Percentiles rank a stretch among this genome's conserved stretches.
Evolutionary conservation across 1,140 invertebrate species (phyloP).

Genomic region (Steinernema feltiae): DNA sequence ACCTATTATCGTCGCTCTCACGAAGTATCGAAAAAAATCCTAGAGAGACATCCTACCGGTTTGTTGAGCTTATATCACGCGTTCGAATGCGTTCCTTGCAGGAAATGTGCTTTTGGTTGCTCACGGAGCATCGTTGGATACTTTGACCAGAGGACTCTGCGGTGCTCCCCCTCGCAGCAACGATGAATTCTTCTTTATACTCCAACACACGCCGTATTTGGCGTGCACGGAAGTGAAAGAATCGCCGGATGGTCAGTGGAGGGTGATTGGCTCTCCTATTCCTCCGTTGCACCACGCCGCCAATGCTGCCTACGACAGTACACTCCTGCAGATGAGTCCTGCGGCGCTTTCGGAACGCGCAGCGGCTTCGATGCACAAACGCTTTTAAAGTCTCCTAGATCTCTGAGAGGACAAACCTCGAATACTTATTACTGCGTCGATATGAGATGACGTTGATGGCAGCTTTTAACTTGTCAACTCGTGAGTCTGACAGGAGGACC

Average conservation of each 20-base stretch:
- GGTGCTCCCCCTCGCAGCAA: conserved; percentile 29
- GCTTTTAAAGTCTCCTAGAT: background rate
- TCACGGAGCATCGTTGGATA: conserved; percentile 32
- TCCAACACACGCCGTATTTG: conserved; percentile 33
- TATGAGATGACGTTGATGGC: background rate
- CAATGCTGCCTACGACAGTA: conserved; percentile 4
- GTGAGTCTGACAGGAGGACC: too few species aligned
- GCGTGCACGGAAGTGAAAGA: conserved; percentile 16
- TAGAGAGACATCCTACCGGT: conserved; percentile 19
- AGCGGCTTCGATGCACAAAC: background rate
- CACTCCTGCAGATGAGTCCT: background rate
- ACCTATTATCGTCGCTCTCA: conserved; percentile 23
- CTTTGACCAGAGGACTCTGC: conserved; percentile 25
- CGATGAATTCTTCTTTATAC: conserved; percentile 27
- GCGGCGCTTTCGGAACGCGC: background rate
- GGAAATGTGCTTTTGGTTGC: conserved; percentile 25
- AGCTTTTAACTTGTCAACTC: too few species aligned
- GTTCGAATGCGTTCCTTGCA: conserved; percentile 18
- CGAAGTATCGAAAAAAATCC: conserved; percentile 15
- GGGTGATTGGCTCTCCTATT: background rate
- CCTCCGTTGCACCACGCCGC: conserved; percentile 5
- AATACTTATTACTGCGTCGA: background rate
- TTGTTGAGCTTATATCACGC: background rate
- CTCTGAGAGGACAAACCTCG: background rate
- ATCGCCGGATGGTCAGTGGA: background rate